phyloP scores from a whole-genome alignment of 2,797 vertebrate genomes.

The Lateolabrax maculatus region DNA sequence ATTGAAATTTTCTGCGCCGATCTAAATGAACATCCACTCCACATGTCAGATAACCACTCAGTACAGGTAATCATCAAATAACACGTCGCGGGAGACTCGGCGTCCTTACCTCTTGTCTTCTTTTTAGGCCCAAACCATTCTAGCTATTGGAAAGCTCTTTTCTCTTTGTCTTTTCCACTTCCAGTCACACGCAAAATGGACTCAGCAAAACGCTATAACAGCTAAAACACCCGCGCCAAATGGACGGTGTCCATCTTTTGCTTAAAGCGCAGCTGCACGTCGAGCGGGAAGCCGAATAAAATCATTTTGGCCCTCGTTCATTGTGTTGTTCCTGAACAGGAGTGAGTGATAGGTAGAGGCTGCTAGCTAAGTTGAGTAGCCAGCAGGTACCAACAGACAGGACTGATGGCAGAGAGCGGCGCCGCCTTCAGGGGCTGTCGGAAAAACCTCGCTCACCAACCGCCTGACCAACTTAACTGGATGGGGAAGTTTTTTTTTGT shows the following conservation, averaged over 20 bases:
- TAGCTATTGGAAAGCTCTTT: conserved; percentile 88
- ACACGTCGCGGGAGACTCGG: background rate
- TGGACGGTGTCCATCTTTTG: conserved; percentile 53
- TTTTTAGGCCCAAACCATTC: conserved; percentile 91
- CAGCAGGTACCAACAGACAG: conserved; percentile 83
- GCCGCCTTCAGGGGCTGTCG: conserved; percentile 55
- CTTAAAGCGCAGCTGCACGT: conserved; percentile 53
- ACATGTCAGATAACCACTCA: conserved; percentile 22
- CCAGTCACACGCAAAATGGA: conserved; percentile 84
- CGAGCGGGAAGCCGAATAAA: conserved; percentile 55
- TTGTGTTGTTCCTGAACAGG: conserved; percentile 70
- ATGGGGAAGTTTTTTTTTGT: accelerated
- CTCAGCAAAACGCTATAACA: conserved; percentile 72
- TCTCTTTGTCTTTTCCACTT: conserved; percentile 90
- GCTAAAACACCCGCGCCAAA: conserved; percentile 70
- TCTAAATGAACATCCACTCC: conserved; percentile 51
- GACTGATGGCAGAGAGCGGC: conserved; percentile 68
- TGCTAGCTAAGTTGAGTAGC: conserved; percentile 82
- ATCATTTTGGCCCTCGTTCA: conserved; percentile 75
- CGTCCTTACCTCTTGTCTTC: conserved; percentile 88
- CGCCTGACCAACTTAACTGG: background rate
- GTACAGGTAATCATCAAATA: background rate
- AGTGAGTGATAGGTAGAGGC: conserved; percentile 75
- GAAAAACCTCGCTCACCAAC: conserved; percentile 35
- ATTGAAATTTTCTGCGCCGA: conserved; percentile 43